Conservation (phyloP, 2,113 vertebrate species). For the Gymnocephalus cernua region DNA sequence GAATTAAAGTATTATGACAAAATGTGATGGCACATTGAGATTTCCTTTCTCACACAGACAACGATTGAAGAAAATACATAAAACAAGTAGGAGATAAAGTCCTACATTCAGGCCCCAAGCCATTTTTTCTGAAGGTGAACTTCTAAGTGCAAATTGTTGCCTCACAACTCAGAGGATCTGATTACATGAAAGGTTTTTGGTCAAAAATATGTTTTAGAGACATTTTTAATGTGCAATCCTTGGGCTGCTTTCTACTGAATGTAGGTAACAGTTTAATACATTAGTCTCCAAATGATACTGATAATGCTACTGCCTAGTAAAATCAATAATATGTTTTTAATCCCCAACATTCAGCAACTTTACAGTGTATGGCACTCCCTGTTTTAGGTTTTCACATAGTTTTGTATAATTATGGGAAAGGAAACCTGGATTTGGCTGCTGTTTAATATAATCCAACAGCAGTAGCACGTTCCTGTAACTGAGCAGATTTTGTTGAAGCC, state of each 20-base stretch:
- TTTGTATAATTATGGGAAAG: neutral
- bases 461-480: neutral
- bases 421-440: conserved; percentile 4
- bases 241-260: conserved; percentile 6
- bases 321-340: conserved; percentile 16
- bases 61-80: conserved; percentile 39
- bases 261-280: neutral
- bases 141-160: conserved; percentile 80
- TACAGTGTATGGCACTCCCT: neutral
- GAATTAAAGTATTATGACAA: conserved; percentile 68
- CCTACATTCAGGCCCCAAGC: conserved; percentile 67
- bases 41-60: conserved; percentile 48
- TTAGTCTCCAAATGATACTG: neutral
- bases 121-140: conserved; percentile 48
- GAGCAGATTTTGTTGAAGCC: conserved; percentile 3
- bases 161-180: conserved; percentile 61
- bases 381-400: neutral
- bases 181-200: conserved; percentile 33
- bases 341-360: neutral
- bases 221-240: neutral
- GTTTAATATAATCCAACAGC: neutral
- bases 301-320: neutral
- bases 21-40: conserved; percentile 71
- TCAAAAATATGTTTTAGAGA: conserved; percentile 28
- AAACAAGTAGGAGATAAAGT: conserved; percentile 42